Percentiles rank a stretch among this genome's conserved stretches.
Evolutionary conservation across 2,113 vertebrate genomes (phyloP).

Genomic region (Saimiri boliviensis): DNA sequence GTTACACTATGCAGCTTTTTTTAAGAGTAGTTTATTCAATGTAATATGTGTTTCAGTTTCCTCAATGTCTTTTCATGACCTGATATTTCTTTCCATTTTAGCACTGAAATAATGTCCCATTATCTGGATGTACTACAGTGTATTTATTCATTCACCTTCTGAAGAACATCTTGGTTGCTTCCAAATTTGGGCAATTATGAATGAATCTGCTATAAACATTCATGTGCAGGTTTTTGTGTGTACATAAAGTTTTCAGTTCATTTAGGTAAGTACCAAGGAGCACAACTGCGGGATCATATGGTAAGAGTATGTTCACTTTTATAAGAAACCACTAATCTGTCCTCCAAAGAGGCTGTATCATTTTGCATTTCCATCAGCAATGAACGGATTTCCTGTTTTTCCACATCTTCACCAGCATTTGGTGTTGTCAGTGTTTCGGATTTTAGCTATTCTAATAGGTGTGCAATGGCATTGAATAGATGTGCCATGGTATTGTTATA

Average conservation of each 20-base stretch:
- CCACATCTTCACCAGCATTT: neutral
- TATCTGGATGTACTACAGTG: neutral
- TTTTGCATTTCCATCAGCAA: neutral
- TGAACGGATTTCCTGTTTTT: neutral
- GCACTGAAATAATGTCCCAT: neutral
- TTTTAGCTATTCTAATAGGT: neutral
- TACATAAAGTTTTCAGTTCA: constrained; percentile 11
- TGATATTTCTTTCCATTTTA: neutral
- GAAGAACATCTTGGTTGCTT: neutral
- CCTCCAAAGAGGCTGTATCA: neutral
- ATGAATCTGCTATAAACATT: neutral
- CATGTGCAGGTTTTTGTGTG: neutral
- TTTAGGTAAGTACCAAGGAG: constrained; percentile 36
- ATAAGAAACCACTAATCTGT: neutral
- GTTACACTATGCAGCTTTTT: neutral
- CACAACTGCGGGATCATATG: neutral
- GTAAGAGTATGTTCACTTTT: neutral
- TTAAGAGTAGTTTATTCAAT: neutral
- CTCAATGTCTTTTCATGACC: neutral
- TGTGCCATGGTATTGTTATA: neutral
- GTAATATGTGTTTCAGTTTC: neutral
- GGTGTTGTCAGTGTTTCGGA: neutral
- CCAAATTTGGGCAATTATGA: neutral
- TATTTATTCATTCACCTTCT: neutral
- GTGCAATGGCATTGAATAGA: neutral